Percentiles rank a stretch among this genome's conserved stretches.
Conservation (phyloP, 2,113 vertebrate species). For the Stercorarius parasiticus region DNA sequence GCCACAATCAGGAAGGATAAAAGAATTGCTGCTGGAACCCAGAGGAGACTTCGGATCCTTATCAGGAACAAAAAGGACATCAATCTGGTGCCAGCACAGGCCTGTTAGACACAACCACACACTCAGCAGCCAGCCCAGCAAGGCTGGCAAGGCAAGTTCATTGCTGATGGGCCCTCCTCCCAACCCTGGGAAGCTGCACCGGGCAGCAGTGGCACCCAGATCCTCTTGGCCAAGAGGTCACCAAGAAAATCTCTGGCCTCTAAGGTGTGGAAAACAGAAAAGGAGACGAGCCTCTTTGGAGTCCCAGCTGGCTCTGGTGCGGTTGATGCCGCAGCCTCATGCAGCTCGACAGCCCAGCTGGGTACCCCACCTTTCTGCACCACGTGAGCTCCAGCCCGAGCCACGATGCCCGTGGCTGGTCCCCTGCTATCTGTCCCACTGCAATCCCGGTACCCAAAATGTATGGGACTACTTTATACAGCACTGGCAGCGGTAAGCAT, state of each 20-base stretch:
- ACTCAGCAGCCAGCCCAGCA: neutral
- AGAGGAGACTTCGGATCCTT: conserved; percentile 64
- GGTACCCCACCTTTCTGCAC: neutral
- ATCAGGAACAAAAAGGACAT: conserved; percentile 71
- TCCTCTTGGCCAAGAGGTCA: neutral
- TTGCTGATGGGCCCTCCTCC: rapidly evolving
- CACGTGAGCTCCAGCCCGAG: neutral
- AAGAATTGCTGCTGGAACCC: conserved; percentile 66
- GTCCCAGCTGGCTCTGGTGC: neutral
- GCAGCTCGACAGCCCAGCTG: neutral
- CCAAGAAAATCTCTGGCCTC: neutral
- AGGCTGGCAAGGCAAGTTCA: neutral
- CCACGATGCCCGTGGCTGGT: neutral
- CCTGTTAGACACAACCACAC: neutral
- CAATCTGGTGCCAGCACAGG: conserved; percentile 45
- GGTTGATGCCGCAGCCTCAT: neutral
- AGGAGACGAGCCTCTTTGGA: rapidly evolving
- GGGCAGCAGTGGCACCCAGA: neutral
- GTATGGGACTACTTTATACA: neutral
- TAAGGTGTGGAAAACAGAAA: neutral
- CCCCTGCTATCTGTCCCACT: neutral
- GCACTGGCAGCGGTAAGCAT: neutral
- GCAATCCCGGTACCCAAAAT: neutral
- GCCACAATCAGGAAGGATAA: conserved; percentile 64
- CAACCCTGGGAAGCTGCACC: neutral